Conservation (phyloP, 2,888 invertebrate species). For the Cancer borealis region DNA sequence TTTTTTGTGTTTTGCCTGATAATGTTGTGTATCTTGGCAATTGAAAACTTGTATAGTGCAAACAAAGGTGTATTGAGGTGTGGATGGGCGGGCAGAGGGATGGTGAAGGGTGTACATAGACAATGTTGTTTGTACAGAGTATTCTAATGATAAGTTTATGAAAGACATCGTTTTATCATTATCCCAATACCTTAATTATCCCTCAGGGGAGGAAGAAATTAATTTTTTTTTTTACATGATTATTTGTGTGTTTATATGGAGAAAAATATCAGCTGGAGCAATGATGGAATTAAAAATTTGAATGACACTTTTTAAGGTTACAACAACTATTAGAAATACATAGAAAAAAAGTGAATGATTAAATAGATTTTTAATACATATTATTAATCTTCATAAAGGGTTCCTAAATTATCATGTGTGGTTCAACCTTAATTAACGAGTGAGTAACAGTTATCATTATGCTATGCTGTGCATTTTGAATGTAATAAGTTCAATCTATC, state of each 20-base stretch:
- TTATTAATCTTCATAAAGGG: background rate
- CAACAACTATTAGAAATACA: background rate
- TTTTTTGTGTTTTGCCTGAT: background rate
- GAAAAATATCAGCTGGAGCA: no score
- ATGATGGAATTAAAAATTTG: no score
- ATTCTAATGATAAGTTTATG: conserved; percentile 16
- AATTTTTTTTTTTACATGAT: background rate
- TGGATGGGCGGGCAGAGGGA: background rate
- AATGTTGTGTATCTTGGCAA: background rate
- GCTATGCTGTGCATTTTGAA: no score
- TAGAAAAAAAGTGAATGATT: background rate
- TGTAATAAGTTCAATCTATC: no score
- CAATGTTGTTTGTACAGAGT: background rate
- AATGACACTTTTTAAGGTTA: background rate
- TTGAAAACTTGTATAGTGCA: background rate
- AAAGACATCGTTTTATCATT: background rate
- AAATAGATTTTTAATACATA: background rate
- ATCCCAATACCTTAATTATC: background rate
- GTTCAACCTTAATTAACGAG: no score
- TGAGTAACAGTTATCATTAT: no score
- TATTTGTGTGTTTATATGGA: background rate
- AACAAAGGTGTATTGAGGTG: background rate
- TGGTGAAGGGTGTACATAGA: conserved; percentile 5
- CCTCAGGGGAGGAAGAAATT: background rate
- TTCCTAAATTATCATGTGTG: background rate